Conservation (phyloP, 2,797 vertebrate genomes). For the Sebastolobus altivelis region DNA sequence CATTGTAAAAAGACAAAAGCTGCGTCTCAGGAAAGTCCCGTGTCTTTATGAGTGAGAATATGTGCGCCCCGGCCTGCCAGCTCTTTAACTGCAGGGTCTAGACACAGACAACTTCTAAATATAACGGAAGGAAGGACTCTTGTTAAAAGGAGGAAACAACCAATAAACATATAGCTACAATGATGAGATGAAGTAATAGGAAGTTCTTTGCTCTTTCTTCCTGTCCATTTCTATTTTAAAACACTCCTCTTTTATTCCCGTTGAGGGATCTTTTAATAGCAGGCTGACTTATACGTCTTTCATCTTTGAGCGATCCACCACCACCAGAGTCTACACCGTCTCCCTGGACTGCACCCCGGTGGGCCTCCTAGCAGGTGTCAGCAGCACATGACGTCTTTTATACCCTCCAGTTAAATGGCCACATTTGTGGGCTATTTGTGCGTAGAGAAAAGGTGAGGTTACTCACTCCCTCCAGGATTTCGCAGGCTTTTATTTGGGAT, state of each 20-base stretch:
- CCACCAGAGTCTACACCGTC: slow-evolving; percentile 27
- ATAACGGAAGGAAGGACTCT: slow-evolving; percentile 47
- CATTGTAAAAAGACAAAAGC: slow-evolving; percentile 66
- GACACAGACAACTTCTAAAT: slow-evolving; percentile 59
- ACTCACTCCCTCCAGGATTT: background rate
- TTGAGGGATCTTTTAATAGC: slow-evolving; percentile 48
- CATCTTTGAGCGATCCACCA: slow-evolving; percentile 46
- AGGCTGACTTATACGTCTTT: slow-evolving; percentile 50
- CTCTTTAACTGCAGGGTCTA: slow-evolving; percentile 59
- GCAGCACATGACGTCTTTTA: slow-evolving; percentile 62
- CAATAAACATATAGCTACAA: slow-evolving; percentile 52
- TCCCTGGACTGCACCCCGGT: slow-evolving; percentile 4
- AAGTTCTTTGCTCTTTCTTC: slow-evolving; percentile 27
- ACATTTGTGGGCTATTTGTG: slow-evolving; percentile 42
- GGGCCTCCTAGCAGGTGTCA: slow-evolving; percentile 56
- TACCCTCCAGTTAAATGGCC: slow-evolving; percentile 34
- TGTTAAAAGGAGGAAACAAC: slow-evolving; percentile 65
- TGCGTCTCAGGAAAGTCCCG: slow-evolving; percentile 64
- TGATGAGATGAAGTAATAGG: slow-evolving; percentile 32
- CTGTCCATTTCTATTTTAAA: slow-evolving; percentile 37
- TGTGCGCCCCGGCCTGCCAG: slow-evolving; percentile 51
- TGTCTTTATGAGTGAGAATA: slow-evolving; percentile 65
- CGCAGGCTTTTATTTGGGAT: too few species aligned
- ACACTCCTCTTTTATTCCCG: slow-evolving; percentile 35
- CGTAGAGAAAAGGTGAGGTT: slow-evolving; percentile 39